phyloP scores from a whole-genome alignment of 1,140 invertebrate genomes.

The Drosophila subobscura region DNA sequence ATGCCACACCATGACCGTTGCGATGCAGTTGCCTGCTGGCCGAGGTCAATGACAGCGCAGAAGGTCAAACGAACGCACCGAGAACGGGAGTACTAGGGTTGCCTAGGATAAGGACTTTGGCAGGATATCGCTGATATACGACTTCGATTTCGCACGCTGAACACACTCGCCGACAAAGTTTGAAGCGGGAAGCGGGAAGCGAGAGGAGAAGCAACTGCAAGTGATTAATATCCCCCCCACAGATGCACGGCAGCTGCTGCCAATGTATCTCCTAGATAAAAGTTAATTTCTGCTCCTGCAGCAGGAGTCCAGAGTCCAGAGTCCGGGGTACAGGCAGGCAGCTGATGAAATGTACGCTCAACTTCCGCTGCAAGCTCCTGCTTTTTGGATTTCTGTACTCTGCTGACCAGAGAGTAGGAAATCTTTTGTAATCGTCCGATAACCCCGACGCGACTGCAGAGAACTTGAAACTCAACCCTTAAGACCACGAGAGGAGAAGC shows the following conservation, averaged over 20 bases:
- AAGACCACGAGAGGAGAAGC: slow-evolving; percentile 14
- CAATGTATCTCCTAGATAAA: slow-evolving; percentile 75
- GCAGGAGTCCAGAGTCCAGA: background rate
- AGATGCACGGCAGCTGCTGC: slow-evolving; percentile 36
- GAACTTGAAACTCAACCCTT: slow-evolving; percentile 78
- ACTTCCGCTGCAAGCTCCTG: slow-evolving; percentile 71
- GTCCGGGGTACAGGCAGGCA: slow-evolving; percentile 31
- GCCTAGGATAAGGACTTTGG: slow-evolving; percentile 13
- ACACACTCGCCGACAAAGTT: slow-evolving; percentile 7
- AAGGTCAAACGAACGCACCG: slow-evolving; percentile 67
- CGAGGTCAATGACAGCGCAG: slow-evolving; percentile 79
- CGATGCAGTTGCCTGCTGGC: slow-evolving; percentile 48
- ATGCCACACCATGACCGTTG: background rate
- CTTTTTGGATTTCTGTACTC: slow-evolving; percentile 39
- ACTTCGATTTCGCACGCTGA: slow-evolving; percentile 57
- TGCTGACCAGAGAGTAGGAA: slow-evolving; percentile 70
- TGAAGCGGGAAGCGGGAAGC: slow-evolving; percentile 4
- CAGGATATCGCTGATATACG: slow-evolving; percentile 69
- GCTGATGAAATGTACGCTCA: slow-evolving; percentile 45
- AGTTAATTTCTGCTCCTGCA: slow-evolving; percentile 25
- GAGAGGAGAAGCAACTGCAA: background rate
- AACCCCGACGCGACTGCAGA: slow-evolving; percentile 64
- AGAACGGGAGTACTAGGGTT: background rate
- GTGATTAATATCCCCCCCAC: slow-evolving; percentile 50
- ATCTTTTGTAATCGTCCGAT: slow-evolving; percentile 79